Conservation (phyloP, 2,888 invertebrate species). For the Acleris emargana region DNA sequence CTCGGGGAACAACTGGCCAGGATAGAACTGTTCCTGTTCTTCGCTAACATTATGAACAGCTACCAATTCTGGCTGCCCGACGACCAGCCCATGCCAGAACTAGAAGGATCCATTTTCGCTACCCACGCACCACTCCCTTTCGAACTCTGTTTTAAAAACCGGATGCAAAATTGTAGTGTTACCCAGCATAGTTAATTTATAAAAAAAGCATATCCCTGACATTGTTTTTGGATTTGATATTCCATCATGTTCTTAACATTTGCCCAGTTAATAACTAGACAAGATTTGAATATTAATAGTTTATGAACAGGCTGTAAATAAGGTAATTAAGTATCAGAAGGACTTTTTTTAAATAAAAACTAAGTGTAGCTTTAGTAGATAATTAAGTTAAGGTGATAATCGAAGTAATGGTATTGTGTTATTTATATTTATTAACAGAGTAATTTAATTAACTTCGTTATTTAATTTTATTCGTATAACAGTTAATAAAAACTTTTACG, state of each 20-base stretch:
- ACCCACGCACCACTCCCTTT: conserved; percentile 87
- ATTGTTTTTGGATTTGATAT: neutral
- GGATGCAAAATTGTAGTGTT: neutral
- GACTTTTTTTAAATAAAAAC: no score
- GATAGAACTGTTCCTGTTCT: conserved; percentile 93
- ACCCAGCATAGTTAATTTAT: neutral
- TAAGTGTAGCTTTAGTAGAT: no score
- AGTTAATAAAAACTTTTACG: no score
- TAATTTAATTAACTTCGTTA: no score
- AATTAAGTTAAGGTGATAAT: no score
- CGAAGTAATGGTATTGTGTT: no score
- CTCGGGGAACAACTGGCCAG: conserved; percentile 91
- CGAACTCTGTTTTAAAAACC: conserved; percentile 41
- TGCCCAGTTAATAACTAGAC: neutral
- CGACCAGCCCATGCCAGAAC: conserved; percentile 86
- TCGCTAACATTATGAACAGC: conserved; percentile 89
- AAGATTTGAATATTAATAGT: neutral
- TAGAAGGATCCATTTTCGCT: conserved; percentile 88
- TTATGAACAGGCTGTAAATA: no score
- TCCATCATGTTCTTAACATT: neutral
- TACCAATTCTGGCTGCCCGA: conserved; percentile 87
- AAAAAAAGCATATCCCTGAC: neutral
- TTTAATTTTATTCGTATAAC: no score
- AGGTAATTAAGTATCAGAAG: no score
- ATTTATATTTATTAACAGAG: no score